Conservation (phyloP, 2,113 vertebrate species). For the Girardinichthys multiradiatus region DNA sequence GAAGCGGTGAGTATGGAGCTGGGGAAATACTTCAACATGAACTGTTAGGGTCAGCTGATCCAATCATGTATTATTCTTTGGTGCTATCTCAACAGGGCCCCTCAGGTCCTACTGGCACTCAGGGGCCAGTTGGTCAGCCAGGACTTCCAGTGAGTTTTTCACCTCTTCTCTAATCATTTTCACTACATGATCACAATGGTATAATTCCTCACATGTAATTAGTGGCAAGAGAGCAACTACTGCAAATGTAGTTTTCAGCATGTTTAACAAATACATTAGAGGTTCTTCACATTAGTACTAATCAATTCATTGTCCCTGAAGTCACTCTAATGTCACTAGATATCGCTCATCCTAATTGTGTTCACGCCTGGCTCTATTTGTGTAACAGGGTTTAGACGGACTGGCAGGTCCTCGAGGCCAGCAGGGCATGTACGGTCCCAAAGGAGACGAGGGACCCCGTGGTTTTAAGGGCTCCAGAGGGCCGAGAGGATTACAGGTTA, state of each 20-base stretch:
- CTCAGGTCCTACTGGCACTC: slow-evolving; percentile 81
- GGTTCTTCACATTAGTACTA: too few relatives aligned
- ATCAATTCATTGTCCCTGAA: background rate
- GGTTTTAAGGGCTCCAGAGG: slow-evolving; percentile 81
- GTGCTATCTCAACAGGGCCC: slow-evolving; percentile 72
- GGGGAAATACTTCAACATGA: background rate
- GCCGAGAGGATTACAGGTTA: slow-evolving; percentile 82
- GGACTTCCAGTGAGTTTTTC: slow-evolving; percentile 79
- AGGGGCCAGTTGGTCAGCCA: slow-evolving; percentile 92
- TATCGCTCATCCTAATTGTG: background rate
- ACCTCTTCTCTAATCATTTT: background rate
- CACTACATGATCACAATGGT: background rate
- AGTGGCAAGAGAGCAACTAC: background rate
- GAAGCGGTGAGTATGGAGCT: slow-evolving; percentile 73
- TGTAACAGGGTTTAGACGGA: slow-evolving; percentile 80
- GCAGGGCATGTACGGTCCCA: slow-evolving; percentile 83
- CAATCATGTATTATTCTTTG: background rate
- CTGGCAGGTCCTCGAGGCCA: slow-evolving; percentile 77
- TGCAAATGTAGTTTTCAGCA: too few relatives aligned
- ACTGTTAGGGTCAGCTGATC: background rate
- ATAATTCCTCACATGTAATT: background rate
- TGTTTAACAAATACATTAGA: too few relatives aligned
- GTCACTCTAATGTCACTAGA: background rate
- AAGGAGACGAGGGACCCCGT: slow-evolving; percentile 83
- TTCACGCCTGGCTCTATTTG: background rate